phyloP scores from a whole-genome alignment of 2,888 invertebrate species.

The Erebia aethiops region DNA sequence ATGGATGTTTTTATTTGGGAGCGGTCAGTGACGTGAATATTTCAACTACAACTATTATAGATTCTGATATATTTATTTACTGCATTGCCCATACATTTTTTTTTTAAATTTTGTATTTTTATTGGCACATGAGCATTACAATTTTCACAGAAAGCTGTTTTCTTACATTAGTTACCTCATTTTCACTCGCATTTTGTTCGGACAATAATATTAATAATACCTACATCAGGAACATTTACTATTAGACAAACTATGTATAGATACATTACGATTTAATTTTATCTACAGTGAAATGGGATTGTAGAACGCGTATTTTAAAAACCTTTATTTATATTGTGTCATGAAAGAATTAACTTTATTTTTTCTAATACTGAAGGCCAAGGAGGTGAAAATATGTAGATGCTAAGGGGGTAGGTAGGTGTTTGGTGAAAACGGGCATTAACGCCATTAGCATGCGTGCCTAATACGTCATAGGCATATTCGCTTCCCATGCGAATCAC shows the following conservation, averaged over 20 bases:
- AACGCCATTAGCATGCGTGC: not conserved
- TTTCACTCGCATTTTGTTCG: conserved; percentile 59
- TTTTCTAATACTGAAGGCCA: not conserved
- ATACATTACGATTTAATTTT: conserved; percentile 44
- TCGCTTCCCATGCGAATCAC: too few species aligned
- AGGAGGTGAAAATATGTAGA: not conserved
- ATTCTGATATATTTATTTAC: not conserved
- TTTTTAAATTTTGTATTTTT: conserved; percentile 7
- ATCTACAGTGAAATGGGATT: conserved; percentile 37
- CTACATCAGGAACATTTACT: conserved; percentile 63
- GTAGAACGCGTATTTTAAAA: not conserved
- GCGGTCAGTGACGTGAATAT: too few species aligned
- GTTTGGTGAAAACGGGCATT: not conserved
- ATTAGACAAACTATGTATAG: conserved; percentile 52
- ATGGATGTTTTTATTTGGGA: too few species aligned
- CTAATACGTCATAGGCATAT: too few species aligned
- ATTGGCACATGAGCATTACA: conserved; percentile 39
- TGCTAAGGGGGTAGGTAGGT: not conserved
- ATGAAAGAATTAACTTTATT: not conserved
- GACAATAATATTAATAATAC: conserved; percentile 48
- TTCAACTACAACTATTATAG: too few species aligned
- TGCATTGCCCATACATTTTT: not conserved
- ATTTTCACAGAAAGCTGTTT: conserved; percentile 33
- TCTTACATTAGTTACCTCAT: conserved; percentile 34
- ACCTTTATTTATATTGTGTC: not conserved